Evolutionary conservation across 2,888 invertebrate genomes (phyloP).

Genomic region (Chrysolina oricalcia): DNA sequence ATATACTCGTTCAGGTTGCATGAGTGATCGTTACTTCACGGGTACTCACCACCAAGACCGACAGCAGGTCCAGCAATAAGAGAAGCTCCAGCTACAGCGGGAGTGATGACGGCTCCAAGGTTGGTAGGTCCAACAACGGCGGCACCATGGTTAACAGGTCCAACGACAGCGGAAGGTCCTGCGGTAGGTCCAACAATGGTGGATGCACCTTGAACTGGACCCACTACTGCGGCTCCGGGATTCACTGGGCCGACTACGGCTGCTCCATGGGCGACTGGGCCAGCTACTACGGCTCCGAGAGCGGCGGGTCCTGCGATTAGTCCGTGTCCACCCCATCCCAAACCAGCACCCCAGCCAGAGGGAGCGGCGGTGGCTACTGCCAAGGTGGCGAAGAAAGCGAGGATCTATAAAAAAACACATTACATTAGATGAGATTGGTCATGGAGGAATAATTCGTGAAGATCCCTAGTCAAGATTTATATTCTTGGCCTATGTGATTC

Average conservation of each 20-base stretch:
- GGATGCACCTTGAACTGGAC: slow-evolving; percentile 50
- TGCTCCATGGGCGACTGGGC: slow-evolving; percentile 47
- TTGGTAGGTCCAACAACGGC: slow-evolving; percentile 48
- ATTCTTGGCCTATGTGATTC: no score
- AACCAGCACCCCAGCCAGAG: slow-evolving; percentile 36
- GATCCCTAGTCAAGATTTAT: no score
- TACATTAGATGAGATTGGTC: not conserved
- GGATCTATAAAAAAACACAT: slow-evolving; percentile 45
- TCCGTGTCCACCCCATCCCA: slow-evolving; percentile 34
- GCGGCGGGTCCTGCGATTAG: slow-evolving; percentile 37
- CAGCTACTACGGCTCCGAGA: slow-evolving; percentile 45
- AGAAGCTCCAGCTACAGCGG: slow-evolving; percentile 41
- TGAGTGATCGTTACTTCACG: not conserved
- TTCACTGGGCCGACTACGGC: slow-evolving; percentile 46
- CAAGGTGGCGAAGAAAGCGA: slow-evolving; percentile 52
- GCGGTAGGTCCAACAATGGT: slow-evolving; percentile 52
- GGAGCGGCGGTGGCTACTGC: slow-evolving; percentile 56
- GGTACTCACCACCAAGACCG: slow-evolving; percentile 43
- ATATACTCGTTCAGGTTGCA: not conserved
- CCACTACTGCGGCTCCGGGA: slow-evolving; percentile 50
- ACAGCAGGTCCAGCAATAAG: slow-evolving; percentile 41
- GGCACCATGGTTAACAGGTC: slow-evolving; percentile 49
- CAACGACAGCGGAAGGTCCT: slow-evolving; percentile 46
- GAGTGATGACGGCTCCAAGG: slow-evolving; percentile 50
- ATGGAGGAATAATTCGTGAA: no score